Evolutionary conservation across 2,797 vertebrate genomes (phyloP).

Genomic region (Threskiornis aethiopicus): DNA sequence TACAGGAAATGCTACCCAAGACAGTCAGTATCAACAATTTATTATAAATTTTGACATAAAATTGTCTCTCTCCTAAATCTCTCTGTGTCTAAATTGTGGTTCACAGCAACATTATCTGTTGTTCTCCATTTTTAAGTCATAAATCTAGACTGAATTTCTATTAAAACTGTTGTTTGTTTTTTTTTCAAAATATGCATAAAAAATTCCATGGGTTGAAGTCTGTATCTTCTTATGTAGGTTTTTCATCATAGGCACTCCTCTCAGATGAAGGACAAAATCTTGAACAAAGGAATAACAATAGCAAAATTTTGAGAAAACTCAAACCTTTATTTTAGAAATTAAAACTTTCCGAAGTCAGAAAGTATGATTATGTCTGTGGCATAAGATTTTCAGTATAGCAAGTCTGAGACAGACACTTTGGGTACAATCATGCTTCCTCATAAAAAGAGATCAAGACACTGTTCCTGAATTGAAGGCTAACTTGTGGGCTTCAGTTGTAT

Average conservation of each 20-base stretch:
- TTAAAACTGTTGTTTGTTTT: not conserved
- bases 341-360: not conserved
- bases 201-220: not conserved
- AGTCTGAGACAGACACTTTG: not conserved
- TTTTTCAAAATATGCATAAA: not conserved
- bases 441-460: not conserved
- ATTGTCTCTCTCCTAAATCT: not conserved
- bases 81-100: not conserved
- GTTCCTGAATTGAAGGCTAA: not conserved
- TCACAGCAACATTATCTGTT: not conserved
- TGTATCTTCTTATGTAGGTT: not conserved
- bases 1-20: not conserved
- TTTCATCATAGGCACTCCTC: not conserved
- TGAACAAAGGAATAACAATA: not conserved
- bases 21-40: not conserved
- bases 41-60: not conserved
- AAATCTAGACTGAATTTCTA: not conserved
- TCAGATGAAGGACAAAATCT: not conserved
- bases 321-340: not conserved
- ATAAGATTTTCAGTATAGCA: not conserved
- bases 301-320: not conserved
- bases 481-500: not conserved
- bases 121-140: not conserved
- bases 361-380: fast-evolving
- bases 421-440: not conserved